Conservation (phyloP, 2,797 vertebrate genomes). For the Hylomyscus alleni region DNA sequence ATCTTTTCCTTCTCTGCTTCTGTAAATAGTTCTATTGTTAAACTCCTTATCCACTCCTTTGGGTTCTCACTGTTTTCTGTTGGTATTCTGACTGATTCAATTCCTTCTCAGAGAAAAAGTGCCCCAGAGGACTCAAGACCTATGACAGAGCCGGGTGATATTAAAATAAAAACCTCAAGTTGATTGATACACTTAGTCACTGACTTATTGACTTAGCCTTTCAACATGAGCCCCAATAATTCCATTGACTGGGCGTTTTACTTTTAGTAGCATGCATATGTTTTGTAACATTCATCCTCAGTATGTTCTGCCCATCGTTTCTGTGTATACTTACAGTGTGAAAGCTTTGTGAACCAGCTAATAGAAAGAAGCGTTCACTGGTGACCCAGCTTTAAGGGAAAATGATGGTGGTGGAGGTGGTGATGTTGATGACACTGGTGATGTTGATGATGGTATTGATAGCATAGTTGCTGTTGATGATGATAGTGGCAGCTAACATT, state of each 20-base stretch:
- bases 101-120: background rate
- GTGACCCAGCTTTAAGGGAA: background rate
- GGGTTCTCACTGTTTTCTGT: background rate
- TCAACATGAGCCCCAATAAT: background rate
- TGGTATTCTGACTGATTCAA: background rate
- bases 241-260: background rate
- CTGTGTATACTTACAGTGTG: background rate
- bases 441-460: background rate
- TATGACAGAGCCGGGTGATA: background rate
- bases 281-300: background rate
- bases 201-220: background rate
- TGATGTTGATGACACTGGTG: background rate
- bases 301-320: background rate
- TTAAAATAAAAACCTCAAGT: background rate
- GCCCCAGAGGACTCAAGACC: background rate
- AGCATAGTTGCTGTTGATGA: background rate
- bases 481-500: background rate
- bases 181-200: background rate
- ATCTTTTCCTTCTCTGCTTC: background rate
- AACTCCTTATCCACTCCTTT: background rate
- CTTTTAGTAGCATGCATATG: background rate
- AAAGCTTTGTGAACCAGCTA: background rate
- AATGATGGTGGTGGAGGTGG: background rate
- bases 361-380: background rate
- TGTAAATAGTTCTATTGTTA: background rate